phyloP scores from a whole-genome alignment of 2,888 invertebrate genomes.

The Leucophora obtusa region DNA sequence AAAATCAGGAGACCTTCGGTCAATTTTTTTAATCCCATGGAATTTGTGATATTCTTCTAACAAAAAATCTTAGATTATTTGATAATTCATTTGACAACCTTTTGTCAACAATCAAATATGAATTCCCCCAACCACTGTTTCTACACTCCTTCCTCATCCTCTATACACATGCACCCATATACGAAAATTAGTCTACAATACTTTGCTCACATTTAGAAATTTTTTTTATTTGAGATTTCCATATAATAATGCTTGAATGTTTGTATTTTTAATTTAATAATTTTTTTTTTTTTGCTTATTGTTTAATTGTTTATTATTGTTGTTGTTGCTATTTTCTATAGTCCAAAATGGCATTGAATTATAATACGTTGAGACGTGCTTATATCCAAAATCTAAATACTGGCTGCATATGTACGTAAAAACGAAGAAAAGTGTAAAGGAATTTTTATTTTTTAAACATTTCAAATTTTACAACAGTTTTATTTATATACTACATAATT shows the following conservation, averaged over 20 bases:
- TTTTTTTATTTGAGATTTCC: slow-evolving; percentile 30
- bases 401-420: slow-evolving; percentile 17
- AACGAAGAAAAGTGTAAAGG: slow-evolving; percentile 8
- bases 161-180: slow-evolving; percentile 33
- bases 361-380: slow-evolving; percentile 57
- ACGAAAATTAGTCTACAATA: slow-evolving; percentile 7
- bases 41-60: no score
- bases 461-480: slow-evolving; percentile 18
- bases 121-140: slow-evolving; percentile 9
- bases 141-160: slow-evolving; percentile 15
- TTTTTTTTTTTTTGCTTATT: slow-evolving; percentile 48
- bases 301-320: slow-evolving; percentile 49
- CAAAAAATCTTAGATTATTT: no score
- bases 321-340: slow-evolving; percentile 37
- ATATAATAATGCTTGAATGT: slow-evolving; percentile 18
- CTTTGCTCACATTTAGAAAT: slow-evolving; percentile 26
- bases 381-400: slow-evolving; percentile 46
- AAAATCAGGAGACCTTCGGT: no score
- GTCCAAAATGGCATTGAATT: slow-evolving; percentile 55
- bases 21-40: no score
- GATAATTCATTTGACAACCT: no score
- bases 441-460: background rate
- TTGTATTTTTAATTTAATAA: slow-evolving; percentile 57
- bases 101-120: no score
- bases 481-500: no score